phyloP scores from a whole-genome alignment of 2,888 invertebrate species.

The Hyalella azteca region DNA sequence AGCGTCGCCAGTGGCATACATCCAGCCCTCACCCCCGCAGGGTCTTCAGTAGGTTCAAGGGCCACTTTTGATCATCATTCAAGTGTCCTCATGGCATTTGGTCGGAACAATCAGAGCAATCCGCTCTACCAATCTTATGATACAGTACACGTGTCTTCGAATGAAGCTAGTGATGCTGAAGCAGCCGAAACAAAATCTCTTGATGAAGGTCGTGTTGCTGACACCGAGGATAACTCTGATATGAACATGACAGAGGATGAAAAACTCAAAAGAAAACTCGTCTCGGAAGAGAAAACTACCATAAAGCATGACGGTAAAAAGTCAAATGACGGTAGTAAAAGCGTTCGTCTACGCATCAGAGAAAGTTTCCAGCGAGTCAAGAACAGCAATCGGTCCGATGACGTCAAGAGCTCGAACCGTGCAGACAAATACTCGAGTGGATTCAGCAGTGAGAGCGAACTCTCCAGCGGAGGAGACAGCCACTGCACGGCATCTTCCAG shows the following conservation, averaged over 20 bases:
- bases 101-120: constrained; percentile 43
- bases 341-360: neutral
- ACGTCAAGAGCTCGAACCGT: constrained; percentile 16
- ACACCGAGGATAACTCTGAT: constrained; percentile 40
- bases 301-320: constrained; percentile 29
- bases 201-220: constrained; percentile 44
- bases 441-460: constrained; percentile 52
- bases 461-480: constrained; percentile 46
- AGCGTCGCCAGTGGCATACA: constrained; percentile 21
- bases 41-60: neutral
- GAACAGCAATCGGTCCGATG: neutral
- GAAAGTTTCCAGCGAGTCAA: constrained; percentile 2
- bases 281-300: neutral
- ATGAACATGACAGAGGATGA: constrained; percentile 31
- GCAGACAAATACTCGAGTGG: constrained; percentile 53
- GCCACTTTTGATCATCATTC: neutral
- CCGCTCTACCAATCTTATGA: constrained; percentile 55
- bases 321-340: neutral
- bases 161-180: constrained; percentile 47
- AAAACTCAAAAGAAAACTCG: neutral
- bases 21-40: neutral
- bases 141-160: constrained; percentile 52
- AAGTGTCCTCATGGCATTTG: neutral
- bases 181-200: constrained; percentile 13
- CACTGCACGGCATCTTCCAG: neutral